Base-by-base conservation (phyloP, 37 sponge, comb jelly and placozoan genomes). In the Oopsacas minuta region DNA sequence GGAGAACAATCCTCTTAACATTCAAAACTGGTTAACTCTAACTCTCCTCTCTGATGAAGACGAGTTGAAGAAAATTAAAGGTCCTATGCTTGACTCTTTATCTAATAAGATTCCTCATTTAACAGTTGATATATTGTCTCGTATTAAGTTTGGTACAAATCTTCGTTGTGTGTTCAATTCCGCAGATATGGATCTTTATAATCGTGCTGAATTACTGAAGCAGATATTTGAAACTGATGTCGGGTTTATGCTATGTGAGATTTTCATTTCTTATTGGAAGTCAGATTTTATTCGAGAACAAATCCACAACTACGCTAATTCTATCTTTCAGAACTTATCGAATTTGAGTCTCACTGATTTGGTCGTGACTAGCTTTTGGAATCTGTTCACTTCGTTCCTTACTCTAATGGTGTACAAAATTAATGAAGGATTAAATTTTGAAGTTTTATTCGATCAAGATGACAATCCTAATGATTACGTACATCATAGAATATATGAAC, bases 331-430 rank as follows among this genome's bases (percentile, higher is more conserved):
- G 25, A 37, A 82, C 15, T 23, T 38, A 37, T 84, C 85, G 1
- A 36, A 36, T n/a, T 23, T 84, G 3, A 84, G 52, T 17, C 37
- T 84, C 23, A 22, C 85, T 36, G 85, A 84, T 17, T 22, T 36
- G 25, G 49, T 94, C 28, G 88, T 92, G 82, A 84, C 83, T 25
- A 86, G 36, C 46, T 90, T 90, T 82, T 88, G 89, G 84, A 87
- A 52, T 52, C 84, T 87, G 0, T 89, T 92, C 82, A 85, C 86
- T 37, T 90, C 92, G 36, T 94, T 91, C 81, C 52, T 92, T 36
- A 86, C 90, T 52, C 87, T 85, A 83, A 89, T 94, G 90, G 15
- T 92, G 38, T 86, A 86, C 22, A 88, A 86, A 36, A 87, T 92
- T 38, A 94, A 90, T 35, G 83, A 90, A n/a, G 81, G 82, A 38